These are phyloP conservation scores for Muschampia plurimacula DNA, from an alignment of 2,888 invertebrate species.

Conservation along the genomic window DNA sequence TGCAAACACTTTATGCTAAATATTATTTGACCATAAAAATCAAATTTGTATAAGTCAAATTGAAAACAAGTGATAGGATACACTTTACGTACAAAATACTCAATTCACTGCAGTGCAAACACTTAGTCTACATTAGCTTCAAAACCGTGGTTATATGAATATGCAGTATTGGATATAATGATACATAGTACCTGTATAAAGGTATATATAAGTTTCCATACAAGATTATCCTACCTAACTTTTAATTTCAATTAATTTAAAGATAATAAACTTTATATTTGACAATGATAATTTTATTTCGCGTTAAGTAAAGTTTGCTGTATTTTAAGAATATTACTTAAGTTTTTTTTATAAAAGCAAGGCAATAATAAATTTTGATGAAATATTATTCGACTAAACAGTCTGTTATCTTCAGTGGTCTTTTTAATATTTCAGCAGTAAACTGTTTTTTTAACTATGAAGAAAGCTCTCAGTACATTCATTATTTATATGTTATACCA, in stretches of 20 bases:
- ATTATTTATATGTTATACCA: not conserved
- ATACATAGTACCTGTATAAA: not conserved
- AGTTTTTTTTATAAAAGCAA: not conserved
- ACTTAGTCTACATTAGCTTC: slow-evolving; percentile 19
- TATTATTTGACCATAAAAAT: not conserved
- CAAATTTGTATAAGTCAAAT: not conserved
- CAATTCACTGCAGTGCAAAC: slow-evolving; percentile 66
- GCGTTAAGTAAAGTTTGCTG: too few species aligned
- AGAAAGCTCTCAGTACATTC: not conserved
- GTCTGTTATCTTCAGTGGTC: not conserved
- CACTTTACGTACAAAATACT: slow-evolving; percentile 32
- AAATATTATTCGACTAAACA: not conserved
- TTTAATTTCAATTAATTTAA: not conserved
- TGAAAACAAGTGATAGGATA: not conserved
- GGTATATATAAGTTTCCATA: not conserved
- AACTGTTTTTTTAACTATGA: not conserved
- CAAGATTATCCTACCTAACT: not conserved
- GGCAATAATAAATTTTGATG: not conserved
- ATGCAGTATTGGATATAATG: too few species aligned
- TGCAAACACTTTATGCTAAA: not conserved
- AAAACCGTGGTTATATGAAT: not conserved
- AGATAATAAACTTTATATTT: too few species aligned
- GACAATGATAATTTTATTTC: too few species aligned
- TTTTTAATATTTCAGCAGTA: not conserved
- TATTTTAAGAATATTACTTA: not conserved